These are phyloP conservation scores for Eretmocerus hayati DNA, from an alignment of 2,888 invertebrate species.

Conservation along the genomic window DNA sequence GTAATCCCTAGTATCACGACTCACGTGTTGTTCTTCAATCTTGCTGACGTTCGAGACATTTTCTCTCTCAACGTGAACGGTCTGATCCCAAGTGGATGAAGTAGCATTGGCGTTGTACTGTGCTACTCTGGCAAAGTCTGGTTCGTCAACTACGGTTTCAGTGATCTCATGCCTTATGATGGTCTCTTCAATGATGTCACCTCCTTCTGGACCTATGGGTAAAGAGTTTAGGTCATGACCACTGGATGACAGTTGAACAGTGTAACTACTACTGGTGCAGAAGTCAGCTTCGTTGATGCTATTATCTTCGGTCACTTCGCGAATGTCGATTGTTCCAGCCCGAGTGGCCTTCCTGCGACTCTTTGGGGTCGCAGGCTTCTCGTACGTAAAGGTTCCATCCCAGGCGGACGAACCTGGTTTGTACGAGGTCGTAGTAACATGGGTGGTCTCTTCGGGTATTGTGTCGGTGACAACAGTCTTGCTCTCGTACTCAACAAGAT, in stretches of 20 bases:
- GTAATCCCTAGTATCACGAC: neutral
- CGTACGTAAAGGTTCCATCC: conserved; percentile 55
- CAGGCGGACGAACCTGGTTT: conserved; percentile 43
- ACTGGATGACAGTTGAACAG: conserved; percentile 1
- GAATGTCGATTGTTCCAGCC: conserved; percentile 30
- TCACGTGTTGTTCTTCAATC: neutral
- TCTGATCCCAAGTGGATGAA: conserved; percentile 35
- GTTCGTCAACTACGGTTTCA: neutral
- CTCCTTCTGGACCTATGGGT: neutral
- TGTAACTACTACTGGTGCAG: conserved; percentile 7
- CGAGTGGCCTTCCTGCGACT: conserved; percentile 20
- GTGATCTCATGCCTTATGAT: conserved; percentile 1
- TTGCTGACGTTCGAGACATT: too few relatives aligned
- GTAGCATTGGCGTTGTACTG: neutral
- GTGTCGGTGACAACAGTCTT: neutral
- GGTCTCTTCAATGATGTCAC: neutral
- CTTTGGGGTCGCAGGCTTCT: conserved; percentile 39
- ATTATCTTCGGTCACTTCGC: conserved; percentile 30
- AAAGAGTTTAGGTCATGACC: neutral
- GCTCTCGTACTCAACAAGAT: conserved; percentile 14
- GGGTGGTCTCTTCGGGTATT: conserved; percentile 5
- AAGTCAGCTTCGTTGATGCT: conserved; percentile 15
- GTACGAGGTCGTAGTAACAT: conserved; percentile 2
- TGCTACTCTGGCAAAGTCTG: neutral
- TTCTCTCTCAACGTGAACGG: conserved; percentile 27